Percentiles rank a stretch among this genome's conserved stretches.
These are phyloP conservation scores for Astropecten irregularis DNA, from an alignment of 53 echinoderm and acorn worm species.

Conservation along the genomic window DNA sequence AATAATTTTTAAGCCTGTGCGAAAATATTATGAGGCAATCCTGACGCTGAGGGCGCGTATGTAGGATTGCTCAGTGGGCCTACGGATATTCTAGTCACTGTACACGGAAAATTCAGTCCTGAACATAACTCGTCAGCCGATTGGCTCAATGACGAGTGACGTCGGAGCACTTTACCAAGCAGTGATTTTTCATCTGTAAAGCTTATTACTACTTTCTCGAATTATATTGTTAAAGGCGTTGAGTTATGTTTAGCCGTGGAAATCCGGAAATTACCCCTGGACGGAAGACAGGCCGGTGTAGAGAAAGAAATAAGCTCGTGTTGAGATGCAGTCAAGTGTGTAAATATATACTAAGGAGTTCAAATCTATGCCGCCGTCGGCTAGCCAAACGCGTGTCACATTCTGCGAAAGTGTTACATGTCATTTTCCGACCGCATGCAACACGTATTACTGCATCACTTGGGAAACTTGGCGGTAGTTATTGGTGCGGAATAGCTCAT, in stretches of 20 bases:
- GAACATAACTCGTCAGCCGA: not conserved
- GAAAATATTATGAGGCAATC: too few species aligned
- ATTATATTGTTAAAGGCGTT: not conserved
- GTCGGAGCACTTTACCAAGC: slow-evolving; percentile 18
- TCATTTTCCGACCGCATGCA: not conserved
- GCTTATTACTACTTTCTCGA: slow-evolving; percentile 2
- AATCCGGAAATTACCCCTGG: slow-evolving; percentile 27
- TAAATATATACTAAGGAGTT: slow-evolving; percentile 22
- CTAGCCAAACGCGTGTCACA: slow-evolving; percentile 19
- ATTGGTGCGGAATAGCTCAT: slow-evolving; percentile 26
- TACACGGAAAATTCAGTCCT: not conserved
- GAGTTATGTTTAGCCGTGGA: slow-evolving; percentile 33
- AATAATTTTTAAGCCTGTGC: too few species aligned
- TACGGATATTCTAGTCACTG: too few species aligned
- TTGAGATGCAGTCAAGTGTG: slow-evolving; percentile 34
- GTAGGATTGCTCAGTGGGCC: too few species aligned
- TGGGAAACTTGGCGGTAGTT: not conserved
- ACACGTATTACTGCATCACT: too few species aligned
- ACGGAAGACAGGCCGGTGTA: slow-evolving; percentile 20
- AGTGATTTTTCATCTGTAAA: not conserved
- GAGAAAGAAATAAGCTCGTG: not conserved
- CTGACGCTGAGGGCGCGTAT: too few species aligned
- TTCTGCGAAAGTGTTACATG: slow-evolving; percentile 12
- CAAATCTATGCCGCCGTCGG: slow-evolving; percentile 30
- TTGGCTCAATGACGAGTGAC: slow-evolving; percentile 20